Base-by-base conservation (phyloP, 2,888 invertebrate species). In the Unio delphinus region DNA sequence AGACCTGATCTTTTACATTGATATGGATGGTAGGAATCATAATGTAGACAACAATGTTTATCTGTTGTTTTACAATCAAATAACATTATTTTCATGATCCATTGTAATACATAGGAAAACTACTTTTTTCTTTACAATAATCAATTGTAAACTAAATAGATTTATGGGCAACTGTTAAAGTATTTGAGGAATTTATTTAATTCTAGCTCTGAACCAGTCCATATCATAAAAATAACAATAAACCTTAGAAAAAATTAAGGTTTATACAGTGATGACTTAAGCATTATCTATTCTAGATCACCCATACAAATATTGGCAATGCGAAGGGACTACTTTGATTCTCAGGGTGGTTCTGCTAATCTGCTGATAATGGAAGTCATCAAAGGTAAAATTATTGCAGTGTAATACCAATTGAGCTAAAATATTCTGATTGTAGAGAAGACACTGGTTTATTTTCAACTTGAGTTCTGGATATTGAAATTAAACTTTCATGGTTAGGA, bases 201-300 rank as follows among this genome's bases (percentile, higher is more conserved):
- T 30, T 30, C 30, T 30, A 30, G 30, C 30, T 30, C 30, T 30
- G 30, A 30, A 30, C 58, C 61, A 20, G 68, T 62, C 71, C 73
- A 72, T n/a, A 77, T 67, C 20, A 72, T 55, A 57, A 72, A 73
- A 20, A 72, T 68, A 57, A 66, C 74, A 26, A 75, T 77, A 59
- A 58, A 77, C 56, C 77, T 28, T 2, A 64, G 55, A 58, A 68
- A 75, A 73, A 1, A 20, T 15, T 7, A 4, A 30, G 74, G 74
- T 65, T 61, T 34, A 11, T 20, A 11, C 1, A 64, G 68, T 4
- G 60, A 30, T 1, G 65, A 56, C 7, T 30, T 1, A 17, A 75
- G 63, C 26, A 70, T 26, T 54, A 56, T 45, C 45, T 34, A 23
- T 59, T 75, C 72, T 20, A 71, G 58, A 11, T 68, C 62, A 3